Evolutionary conservation across 2,797 vertebrate species (phyloP).

Genomic region (Enteromius thamalakanensis): DNA sequence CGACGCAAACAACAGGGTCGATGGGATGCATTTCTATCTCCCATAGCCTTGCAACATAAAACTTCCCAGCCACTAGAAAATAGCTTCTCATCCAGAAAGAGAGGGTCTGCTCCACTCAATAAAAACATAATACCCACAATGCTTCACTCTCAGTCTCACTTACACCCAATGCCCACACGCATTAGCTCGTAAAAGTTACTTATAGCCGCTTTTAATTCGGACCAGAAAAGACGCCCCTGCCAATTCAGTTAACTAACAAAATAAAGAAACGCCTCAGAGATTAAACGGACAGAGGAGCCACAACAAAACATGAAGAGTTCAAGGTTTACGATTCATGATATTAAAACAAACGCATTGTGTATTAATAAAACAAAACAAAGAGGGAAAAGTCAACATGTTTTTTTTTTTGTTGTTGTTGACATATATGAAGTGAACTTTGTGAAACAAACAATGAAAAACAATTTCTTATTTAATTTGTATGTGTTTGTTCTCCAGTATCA

Average conservation of each 20-base stretch:
- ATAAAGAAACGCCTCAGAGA: slow-evolving; percentile 62
- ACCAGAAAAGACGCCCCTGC: slow-evolving; percentile 60
- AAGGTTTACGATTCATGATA: not conserved
- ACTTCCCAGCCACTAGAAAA: slow-evolving; percentile 71
- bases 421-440: not conserved
- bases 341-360: not conserved
- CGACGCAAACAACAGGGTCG: slow-evolving; percentile 59
- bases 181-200: slow-evolving; percentile 74
- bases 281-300: slow-evolving; percentile 45
- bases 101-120: slow-evolving; percentile 57
- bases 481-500: too few species aligned
- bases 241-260: slow-evolving; percentile 68
- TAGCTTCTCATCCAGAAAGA: slow-evolving; percentile 49
- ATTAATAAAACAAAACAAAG: not conserved
- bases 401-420: not conserved
- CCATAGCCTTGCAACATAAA: slow-evolving; percentile 68
- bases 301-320: not conserved
- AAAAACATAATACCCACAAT: slow-evolving; percentile 65
- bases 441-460: not conserved
- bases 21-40: slow-evolving; percentile 62
- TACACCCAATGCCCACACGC: slow-evolving; percentile 56
- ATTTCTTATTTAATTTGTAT: too few species aligned
- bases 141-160: slow-evolving; percentile 56
- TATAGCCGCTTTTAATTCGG: slow-evolving; percentile 71
- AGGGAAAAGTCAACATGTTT: not conserved